Evolutionary conservation across 2,888 invertebrate genomes (phyloP), one percentile per base, ranked within the genome.

Genomic region (Venusia cambrica): DNA sequence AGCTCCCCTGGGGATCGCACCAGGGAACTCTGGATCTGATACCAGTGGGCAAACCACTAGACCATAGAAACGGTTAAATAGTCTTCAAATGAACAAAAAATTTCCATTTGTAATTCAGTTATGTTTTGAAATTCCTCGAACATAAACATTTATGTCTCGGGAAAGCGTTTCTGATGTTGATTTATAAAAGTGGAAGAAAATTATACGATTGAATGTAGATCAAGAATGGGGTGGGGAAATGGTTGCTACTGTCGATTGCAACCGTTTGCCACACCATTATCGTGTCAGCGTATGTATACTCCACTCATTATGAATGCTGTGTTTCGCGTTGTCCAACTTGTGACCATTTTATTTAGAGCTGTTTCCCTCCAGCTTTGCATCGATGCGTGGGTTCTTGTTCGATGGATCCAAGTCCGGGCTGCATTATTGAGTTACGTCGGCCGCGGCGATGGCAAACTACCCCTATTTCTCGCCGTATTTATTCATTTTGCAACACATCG

Each of bases 401-500:
- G 32, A 28, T 48, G 58, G 44, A 52, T 50, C 49, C 45, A 50
- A 51, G 49, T 45, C 34, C 41, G 47, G 42, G 52, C 45, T 84
- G 79, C 71, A 84, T 84, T 83, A 83, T 84, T 84, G 59, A 84
- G 69, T 61, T 60, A 62, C 57, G 43, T 43, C 56, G 73, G 73
- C 67, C 70, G 74, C 73, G 75, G 76, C 71, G 69, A 68, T 62
- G 68, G 73, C 76, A 78, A 76, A 77, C 80, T 84, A 81, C 80
- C 85, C 79, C 68, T 78, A 79, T 81, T 84, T 84, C 84, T 78
- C 75, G 78, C 78, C 72, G 73, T 75, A 76, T 83, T 84, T 87
- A 87, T 85, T 78, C 81, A 84, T 85, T 87, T 85, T 70, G 85
- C 85, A 84, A 87, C 77, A 81, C 79, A 80, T 77, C 65, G 73